Conservation (phyloP, 1,140 invertebrate species). For the Macrocentrus cingulum region DNA sequence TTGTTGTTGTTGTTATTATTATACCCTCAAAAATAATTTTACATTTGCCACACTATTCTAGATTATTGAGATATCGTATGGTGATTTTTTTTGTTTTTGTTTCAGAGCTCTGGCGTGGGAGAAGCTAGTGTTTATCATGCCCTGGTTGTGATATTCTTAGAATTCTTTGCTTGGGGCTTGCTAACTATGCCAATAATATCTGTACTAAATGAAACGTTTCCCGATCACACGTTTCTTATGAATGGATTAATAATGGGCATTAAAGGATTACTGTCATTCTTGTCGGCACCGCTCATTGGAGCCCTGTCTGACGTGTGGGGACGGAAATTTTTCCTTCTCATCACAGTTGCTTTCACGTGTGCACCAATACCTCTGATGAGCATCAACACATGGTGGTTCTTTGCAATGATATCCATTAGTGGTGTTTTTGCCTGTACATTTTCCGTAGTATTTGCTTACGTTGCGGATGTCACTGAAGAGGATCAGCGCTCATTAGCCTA, state of each 20-base stretch:
- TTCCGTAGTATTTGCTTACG: slow-evolving; percentile 98
- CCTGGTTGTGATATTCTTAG: slow-evolving; percentile 97
- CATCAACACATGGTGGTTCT: slow-evolving; percentile 99
- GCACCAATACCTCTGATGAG: slow-evolving; percentile 98
- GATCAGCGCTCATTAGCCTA: slow-evolving; percentile 94
- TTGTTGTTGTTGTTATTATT: too few relatives aligned
- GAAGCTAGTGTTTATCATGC: slow-evolving; percentile 97
- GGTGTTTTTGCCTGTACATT: slow-evolving; percentile 99
- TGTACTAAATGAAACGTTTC: slow-evolving; percentile 96
- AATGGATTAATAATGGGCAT: slow-evolving; percentile 99
- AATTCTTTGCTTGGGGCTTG: slow-evolving; percentile 99
- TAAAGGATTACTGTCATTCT: slow-evolving; percentile 95
- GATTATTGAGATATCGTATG: slow-evolving; percentile 13
- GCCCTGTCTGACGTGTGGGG: slow-evolving; percentile 98
- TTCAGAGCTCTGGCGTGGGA: slow-evolving; percentile 82
- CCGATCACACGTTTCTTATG: slow-evolving; percentile 98
- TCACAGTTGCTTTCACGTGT: slow-evolving; percentile 99
- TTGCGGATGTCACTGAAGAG: slow-evolving; percentile 98
- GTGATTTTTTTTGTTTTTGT: slow-evolving; percentile 43
- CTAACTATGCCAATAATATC: slow-evolving; percentile 97
- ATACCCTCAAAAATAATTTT: neutral
- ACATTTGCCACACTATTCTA: slow-evolving; percentile 13
- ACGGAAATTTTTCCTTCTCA: slow-evolving; percentile 94
- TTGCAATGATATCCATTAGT: slow-evolving; percentile 98
- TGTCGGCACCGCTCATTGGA: slow-evolving; percentile 95